Percentiles rank a stretch among this genome's conserved stretches.
Conservation (phyloP, 2,888 invertebrate species). For the Digitonthophagus gazella region DNA sequence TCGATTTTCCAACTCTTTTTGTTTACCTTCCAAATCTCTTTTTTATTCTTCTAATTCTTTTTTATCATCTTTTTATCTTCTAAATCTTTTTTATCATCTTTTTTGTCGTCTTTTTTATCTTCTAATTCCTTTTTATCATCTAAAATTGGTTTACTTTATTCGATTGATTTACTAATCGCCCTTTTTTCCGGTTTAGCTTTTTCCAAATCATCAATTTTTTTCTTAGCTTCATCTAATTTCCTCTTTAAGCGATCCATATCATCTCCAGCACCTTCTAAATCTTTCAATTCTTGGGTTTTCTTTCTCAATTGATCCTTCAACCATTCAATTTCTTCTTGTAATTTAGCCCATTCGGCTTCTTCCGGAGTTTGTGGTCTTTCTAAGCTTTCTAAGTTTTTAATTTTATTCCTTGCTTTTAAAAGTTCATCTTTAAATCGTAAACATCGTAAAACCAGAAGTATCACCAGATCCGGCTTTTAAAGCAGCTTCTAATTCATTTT, state of each 20-base stretch:
- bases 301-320: background rate
- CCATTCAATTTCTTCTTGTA: background rate
- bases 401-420: too few relatives aligned
- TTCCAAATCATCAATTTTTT: background rate
- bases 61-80: background rate
- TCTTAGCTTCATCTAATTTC: constrained; percentile 11
- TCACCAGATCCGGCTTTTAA: too few relatives aligned
- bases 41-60: background rate
- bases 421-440: constrained; percentile 1
- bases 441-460: background rate
- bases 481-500: too few relatives aligned
- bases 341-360: too few relatives aligned
- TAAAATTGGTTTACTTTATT: too few relatives aligned
- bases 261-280: too few relatives aligned
- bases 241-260: too few relatives aligned
- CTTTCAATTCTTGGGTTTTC: too few relatives aligned
- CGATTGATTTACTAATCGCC: too few relatives aligned
- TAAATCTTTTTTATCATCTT: background rate
- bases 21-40: background rate
- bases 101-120: background rate
- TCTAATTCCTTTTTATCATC: constrained; percentile 8
- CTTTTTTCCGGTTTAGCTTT: too few relatives aligned
- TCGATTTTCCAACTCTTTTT: background rate
- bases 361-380: too few relatives aligned
- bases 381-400: too few relatives aligned